These are phyloP conservation scores for Actinernus sp. DNA, from an alignment of 92 coral and sea anemone species.

Conservation along the genomic window DNA sequence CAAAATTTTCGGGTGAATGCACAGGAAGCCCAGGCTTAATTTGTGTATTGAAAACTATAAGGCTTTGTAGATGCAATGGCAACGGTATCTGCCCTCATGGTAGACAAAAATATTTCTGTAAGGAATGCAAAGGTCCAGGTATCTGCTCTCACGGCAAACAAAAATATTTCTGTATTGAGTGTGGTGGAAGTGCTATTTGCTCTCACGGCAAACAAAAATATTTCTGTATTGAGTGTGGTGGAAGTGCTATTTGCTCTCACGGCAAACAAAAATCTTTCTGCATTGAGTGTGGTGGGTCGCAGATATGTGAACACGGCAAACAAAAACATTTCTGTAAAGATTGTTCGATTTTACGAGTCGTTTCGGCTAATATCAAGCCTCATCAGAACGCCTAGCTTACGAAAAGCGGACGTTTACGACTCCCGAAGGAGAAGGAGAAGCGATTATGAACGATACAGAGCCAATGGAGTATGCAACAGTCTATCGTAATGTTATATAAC, in stretches of 20 bases:
- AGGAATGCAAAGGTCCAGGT: constrained; percentile 27
- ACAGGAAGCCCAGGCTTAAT: too few relatives aligned
- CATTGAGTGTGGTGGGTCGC: constrained; percentile 42
- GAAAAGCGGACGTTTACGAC: constrained; percentile 43
- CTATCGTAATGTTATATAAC: constrained; percentile 28
- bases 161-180: constrained; percentile 11
- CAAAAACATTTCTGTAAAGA: constrained; percentile 44
- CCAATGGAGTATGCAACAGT: constrained; percentile 1
- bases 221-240: constrained; percentile 37
- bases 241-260: constrained; percentile 35
- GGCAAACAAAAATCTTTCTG: constrained; percentile 36
- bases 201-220: constrained; percentile 43
- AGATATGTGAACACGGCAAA: constrained; percentile 55
- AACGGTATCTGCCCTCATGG: constrained; percentile 9
- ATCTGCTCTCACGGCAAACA: constrained; percentile 39
- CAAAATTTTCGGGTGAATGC: too few relatives aligned
- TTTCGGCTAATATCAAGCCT: constrained; percentile 61
- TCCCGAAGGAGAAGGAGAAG: constrained; percentile 39
- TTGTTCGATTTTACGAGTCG: constrained; percentile 38
- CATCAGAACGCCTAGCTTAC: constrained; percentile 40
- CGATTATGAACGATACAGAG: constrained; percentile 9
- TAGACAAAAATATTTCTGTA: constrained; percentile 17
- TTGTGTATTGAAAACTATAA: too few relatives aligned
- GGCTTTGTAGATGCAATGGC: too few relatives aligned
- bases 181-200: constrained; percentile 37